A percentile compares a stretch with the other conserved stretches of the same genome.
Evolutionary conservation across 2,113 vertebrate species (phyloP).

Genomic region (Corythoichthys haematopterus): DNA sequence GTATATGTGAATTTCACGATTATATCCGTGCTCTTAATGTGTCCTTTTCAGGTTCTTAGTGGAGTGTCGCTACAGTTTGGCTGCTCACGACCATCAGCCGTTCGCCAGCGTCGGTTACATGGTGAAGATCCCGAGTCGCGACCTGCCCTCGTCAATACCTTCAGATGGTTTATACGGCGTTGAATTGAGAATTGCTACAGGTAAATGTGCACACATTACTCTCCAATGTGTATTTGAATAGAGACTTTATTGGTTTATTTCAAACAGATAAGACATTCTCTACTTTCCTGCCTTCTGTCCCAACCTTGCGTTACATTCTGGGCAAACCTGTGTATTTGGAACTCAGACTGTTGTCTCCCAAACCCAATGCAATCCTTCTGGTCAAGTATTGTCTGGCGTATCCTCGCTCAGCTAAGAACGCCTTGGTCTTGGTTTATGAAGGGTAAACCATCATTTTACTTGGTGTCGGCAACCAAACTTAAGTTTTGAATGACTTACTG

Average conservation of each 20-base stretch:
- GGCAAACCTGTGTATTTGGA: conserved; percentile 65
- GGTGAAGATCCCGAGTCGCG: conserved; percentile 49
- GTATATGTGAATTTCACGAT: too few species aligned
- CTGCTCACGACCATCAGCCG: not conserved
- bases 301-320: conserved; percentile 56
- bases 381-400: conserved; percentile 73
- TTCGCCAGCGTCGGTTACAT: conserved; percentile 54
- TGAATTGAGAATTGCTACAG: conserved; percentile 59
- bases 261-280: conserved; percentile 53
- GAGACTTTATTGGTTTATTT: too few species aligned
- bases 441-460: conserved; percentile 43
- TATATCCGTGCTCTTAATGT: too few species aligned
- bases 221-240: too few species aligned
- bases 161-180: conserved; percentile 47
- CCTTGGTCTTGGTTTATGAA: conserved; percentile 65
- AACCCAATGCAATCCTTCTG: conserved; percentile 47
- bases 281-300: conserved; percentile 35
- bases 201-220: conserved; percentile 7
- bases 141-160: not conserved
- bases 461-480: too few species aligned
- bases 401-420: conserved; percentile 58
- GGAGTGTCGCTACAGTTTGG: conserved; percentile 64
- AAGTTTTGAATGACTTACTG: too few species aligned
- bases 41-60: conserved; percentile 54
- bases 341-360: conserved; percentile 42